Evolutionary conservation across 2,888 invertebrate genomes (phyloP).

Genomic region (Eristalis pertinax): DNA sequence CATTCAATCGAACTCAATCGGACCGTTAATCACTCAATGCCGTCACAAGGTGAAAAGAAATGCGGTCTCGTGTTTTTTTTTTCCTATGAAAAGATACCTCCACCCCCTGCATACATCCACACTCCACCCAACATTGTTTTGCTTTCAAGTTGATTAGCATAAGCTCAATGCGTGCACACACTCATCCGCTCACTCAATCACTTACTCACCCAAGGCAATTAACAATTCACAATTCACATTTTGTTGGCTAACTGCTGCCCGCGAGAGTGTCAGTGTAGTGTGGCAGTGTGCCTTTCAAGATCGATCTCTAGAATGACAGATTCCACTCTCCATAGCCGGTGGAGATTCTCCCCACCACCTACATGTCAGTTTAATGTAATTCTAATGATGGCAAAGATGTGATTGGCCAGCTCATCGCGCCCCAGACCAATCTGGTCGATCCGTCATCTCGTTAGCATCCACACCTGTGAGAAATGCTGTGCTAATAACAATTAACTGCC

Average conservation of each 20-base stretch:
- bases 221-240: slow-evolving; percentile 57
- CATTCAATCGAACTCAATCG: slow-evolving; percentile 38
- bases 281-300: slow-evolving; percentile 48
- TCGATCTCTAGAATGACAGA: slow-evolving; percentile 45
- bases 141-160: slow-evolving; percentile 51
- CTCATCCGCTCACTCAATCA: slow-evolving; percentile 4
- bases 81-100: slow-evolving; percentile 1
- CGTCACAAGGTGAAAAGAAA: slow-evolving; percentile 39
- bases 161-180: slow-evolving; percentile 51
- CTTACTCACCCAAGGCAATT: slow-evolving; percentile 58
- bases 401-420: slow-evolving; percentile 65
- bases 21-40: slow-evolving; percentile 64
- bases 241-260: background rate
- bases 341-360: slow-evolving; percentile 54
- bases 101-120: background rate
- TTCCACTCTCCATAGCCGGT: slow-evolving; percentile 22
- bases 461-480: slow-evolving; percentile 54
- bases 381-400: slow-evolving; percentile 58
- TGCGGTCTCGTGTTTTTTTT: slow-evolving; percentile 12
- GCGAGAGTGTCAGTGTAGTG: too few relatives aligned
- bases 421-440: slow-evolving; percentile 65
- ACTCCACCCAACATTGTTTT: slow-evolving; percentile 9
- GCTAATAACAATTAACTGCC: slow-evolving; percentile 53
- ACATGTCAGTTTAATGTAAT: slow-evolving; percentile 25
- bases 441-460: slow-evolving; percentile 65